These are phyloP conservation scores for Portevinia maculata DNA, from an alignment of 2,888 invertebrate species.

Conservation along the genomic window DNA sequence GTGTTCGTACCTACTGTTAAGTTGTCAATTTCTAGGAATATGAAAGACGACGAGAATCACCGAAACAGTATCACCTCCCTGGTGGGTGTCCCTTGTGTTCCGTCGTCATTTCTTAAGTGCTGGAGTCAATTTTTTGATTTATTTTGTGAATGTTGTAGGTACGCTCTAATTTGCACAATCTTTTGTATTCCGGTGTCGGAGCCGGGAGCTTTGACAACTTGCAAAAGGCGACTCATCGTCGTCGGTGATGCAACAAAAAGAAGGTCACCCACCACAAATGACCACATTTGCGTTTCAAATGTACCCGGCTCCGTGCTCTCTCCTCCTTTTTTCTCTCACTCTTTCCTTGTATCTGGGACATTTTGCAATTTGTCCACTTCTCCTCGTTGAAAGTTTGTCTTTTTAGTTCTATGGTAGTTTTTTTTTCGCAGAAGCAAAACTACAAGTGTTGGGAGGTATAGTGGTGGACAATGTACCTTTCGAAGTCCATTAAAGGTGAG, in stretches of 20 bases:
- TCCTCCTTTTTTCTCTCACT: not conserved
- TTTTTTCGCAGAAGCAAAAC: not conserved
- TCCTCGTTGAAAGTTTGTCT: slow-evolving; percentile 68
- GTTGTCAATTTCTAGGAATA: slow-evolving; percentile 44
- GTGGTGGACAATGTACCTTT: slow-evolving; percentile 43
- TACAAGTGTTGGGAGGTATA: slow-evolving; percentile 16
- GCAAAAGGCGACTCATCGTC: slow-evolving; percentile 31
- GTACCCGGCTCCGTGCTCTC: slow-evolving; percentile 40
- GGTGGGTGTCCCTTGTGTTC: slow-evolving; percentile 13
- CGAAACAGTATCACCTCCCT: slow-evolving; percentile 9
- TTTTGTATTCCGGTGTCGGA: not conserved
- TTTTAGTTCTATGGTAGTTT: slow-evolving; percentile 49
- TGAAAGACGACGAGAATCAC: slow-evolving; percentile 23
- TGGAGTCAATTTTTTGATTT: slow-evolving; percentile 25
- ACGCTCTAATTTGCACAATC: not conserved
- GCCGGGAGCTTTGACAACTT: slow-evolving; percentile 36
- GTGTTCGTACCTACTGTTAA: slow-evolving; percentile 50
- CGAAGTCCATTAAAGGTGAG: slow-evolving; percentile 69
- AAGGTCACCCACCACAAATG: slow-evolving; percentile 61
- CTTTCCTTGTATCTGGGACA: slow-evolving; percentile 58
- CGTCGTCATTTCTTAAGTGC: slow-evolving; percentile 34
- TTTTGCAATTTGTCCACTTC: slow-evolving; percentile 72
- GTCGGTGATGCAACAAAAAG: slow-evolving; percentile 22
- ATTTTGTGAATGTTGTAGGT: not conserved
- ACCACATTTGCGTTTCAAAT: slow-evolving; percentile 71